A percentile compares a stretch with the other conserved stretches of the same genome.
These are phyloP conservation scores for Amorpha juglandis DNA, from an alignment of 2,888 invertebrate genomes.

Conservation along the genomic window DNA sequence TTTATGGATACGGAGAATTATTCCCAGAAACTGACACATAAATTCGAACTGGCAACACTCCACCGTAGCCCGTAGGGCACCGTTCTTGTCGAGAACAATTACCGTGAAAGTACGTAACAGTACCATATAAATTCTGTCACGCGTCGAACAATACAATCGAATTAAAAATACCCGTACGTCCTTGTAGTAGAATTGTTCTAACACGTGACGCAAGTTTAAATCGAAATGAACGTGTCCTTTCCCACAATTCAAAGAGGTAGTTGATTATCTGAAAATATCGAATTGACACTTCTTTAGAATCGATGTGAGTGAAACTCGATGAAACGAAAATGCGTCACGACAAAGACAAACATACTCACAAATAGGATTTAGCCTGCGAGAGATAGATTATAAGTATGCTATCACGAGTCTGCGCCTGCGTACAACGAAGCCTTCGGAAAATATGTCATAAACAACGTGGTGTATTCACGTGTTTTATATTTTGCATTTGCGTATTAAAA, in stretches of 20 bases:
- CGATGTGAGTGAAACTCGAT: no score
- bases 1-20: no score
- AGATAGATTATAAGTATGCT: no score
- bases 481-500: no score
- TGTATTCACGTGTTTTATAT: no score
- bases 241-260: neutral
- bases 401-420: no score
- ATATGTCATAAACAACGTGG: no score
- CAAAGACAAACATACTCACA: no score
- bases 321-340: no score
- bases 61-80: neutral
- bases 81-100: conserved; percentile 11
- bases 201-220: neutral
- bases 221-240: neutral
- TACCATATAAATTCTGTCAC: conserved; percentile 13
- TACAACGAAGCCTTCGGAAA: no score
- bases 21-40: neutral
- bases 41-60: neutral
- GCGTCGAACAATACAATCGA: neutral
- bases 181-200: conserved; percentile 21
- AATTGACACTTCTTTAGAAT: no score
- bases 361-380: no score
- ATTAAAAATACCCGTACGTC: conserved; percentile 11
- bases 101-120: neutral
- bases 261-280: neutral